Evolutionary conservation across 23 tunicate species (phyloP), one percentile per base, ranked within the genome.

Genomic region (Oikopleura albicans): DNA sequence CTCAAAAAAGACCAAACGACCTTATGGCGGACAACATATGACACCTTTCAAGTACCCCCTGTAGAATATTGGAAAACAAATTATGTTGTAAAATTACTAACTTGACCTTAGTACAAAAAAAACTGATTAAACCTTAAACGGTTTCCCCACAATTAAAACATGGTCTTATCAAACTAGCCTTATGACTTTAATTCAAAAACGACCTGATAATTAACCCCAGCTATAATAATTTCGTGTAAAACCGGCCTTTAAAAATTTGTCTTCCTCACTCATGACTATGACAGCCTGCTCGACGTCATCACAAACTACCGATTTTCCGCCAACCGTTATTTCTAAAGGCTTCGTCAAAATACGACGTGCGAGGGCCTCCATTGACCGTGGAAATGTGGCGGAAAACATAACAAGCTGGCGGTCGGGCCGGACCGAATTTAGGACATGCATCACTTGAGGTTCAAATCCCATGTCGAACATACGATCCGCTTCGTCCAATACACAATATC

Each of bases 371-470:
- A 95, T 95, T 40, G 91, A 94, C 29, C 99, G 94, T 27, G 96
- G 96, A 49, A 95, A 95, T 28, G 99, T 95, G 41, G 99, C 99
- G 22, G 96, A 90, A 75, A 95, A 95, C 83, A 95, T 88, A 29
- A 95, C 99, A 34, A 90, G 88, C 83, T 95, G 99, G 36, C 99
- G 86, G 84, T 95, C 99, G 27, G 99, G 99, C 36, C 99, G 87
- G 66, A 89, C 88, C 28, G 99, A 87, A 63, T 90, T 95, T 56
- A 95, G 88, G 40, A 95, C 86, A 66, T 87, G 89, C 91, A 87
- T 90, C 76, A 91, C 97, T 86, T 95, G 99, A 40, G 99, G 99
- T 85, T 90, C 99, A 83, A 95, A 95, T 39, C 99, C 99, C 99
- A 91, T 91, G 56, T 91, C 97, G 76, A 91, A 95, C 97, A 91